Evolutionary conservation across 2,888 invertebrate genomes (phyloP), one percentile per base, ranked within the genome.

Genomic region (Ceriagrion tenellum): DNA sequence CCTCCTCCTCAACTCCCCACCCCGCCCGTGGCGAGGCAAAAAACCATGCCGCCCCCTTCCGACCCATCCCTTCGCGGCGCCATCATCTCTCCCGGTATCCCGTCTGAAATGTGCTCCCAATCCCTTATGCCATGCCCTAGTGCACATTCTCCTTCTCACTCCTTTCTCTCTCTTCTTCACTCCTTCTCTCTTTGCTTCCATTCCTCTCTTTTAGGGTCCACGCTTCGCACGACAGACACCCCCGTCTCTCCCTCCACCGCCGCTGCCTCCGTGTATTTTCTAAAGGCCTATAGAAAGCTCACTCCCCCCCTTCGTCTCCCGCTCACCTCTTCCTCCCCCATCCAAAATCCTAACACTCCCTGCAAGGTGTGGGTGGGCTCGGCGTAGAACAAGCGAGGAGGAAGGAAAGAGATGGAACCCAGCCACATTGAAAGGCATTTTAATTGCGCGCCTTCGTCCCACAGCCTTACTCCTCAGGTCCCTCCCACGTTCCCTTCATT

Each of bases 401-500:
- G 69, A 8, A n/a, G 69, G 69, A 47, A 47, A 69, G 40, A 74
- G 93, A 93, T 63, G 89, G 69, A 93, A 93, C 69, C 91, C 91
- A 91, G 91, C 91, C 93, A 93, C 93, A 93, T 47, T 69, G 93
- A 74, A 93, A 93, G 93, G 93, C 93, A 93, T 93, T 93, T 93
- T 93, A 93, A 93, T 93, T 93, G 93, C 93, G 69, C 93, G 93
- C 74, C 93, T 93, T n/a, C 93, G 69, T 69, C 93, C 56, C 93
- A 23, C 63, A 3, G 63, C 91, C 91, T 35, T 93, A 26, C 93
- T 40, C 90, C 91, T 26, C 35, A 1, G 18, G 23, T 40, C 69
- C 93, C 63, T 13, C 74, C 47, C 47, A 74, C 26, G 69, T 69
- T 69, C 93, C 93, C 69, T 47, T 47, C 93, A 23, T 93, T 69